Percentiles rank a stretch among this genome's conserved stretches.
Evolutionary conservation across 2,888 invertebrate species (phyloP).

Genomic region (Protonemura montana): DNA sequence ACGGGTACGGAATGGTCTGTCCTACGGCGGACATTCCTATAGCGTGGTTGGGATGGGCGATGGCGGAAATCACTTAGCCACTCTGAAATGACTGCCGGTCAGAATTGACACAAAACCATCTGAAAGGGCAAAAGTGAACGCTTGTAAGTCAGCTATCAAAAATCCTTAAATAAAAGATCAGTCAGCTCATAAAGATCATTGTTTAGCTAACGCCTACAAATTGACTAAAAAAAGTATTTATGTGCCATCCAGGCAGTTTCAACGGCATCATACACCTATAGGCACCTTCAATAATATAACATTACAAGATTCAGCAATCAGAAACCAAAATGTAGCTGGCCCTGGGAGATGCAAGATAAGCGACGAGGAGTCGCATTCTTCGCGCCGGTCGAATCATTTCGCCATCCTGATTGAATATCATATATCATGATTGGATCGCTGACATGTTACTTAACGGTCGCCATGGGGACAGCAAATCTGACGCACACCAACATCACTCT

Average conservation of each 20-base stretch:
- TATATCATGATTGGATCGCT: slow-evolving; percentile 7
- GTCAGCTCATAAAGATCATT: not conserved
- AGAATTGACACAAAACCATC: not conserved
- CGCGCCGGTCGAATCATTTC: not conserved
- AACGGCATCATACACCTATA: not conserved
- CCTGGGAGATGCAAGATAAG: slow-evolving; percentile 4
- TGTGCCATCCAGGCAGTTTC: not conserved
- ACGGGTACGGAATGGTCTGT: not conserved
- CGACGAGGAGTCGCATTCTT: not conserved
- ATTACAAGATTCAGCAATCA: slow-evolving; percentile 2
- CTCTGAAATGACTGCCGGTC: not conserved
- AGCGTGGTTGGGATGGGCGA: not conserved
- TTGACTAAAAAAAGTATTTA: not conserved
- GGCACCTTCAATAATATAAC: not conserved
- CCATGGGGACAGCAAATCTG: not conserved
- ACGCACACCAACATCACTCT: not conserved
- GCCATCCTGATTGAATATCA: not conserved
- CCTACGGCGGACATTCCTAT: not conserved
- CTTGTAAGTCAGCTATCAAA: not conserved
- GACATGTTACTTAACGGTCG: slow-evolving; percentile 4
- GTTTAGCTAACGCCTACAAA: not conserved
- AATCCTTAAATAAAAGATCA: not conserved
- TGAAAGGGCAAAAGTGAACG: not conserved
- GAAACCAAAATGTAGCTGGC: not conserved
- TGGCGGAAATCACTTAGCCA: not conserved